Base-by-base conservation (phyloP, 2,113 vertebrate species). In the Bufo gargarizans region DNA sequence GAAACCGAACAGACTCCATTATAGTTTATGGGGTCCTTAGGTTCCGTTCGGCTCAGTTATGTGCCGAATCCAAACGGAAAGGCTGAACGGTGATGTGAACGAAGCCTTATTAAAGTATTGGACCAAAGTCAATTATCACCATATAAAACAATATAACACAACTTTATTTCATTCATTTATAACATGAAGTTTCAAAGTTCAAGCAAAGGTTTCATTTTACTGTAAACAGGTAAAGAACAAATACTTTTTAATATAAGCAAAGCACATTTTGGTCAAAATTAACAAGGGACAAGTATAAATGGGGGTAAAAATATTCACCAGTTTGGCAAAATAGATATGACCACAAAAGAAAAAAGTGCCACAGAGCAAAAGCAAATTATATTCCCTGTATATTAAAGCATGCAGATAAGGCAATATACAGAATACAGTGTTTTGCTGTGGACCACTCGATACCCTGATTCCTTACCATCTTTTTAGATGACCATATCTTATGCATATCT, bases 81-180 rank as follows among this genome's bases (percentile, higher is more conserved):
- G 33, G 33, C 33, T 33, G 33, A 33, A 33, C 33, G 33, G 33
- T 33, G 33, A 33, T 33, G 33, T 33, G 33, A 33, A 33, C 33
- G 33, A 33, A 33, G 33, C 33, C 33, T 33, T 33, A 33, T 12
- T 58, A 7, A 65, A n/a, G 20, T 65, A 65, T n/a, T 9, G 20
- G n/a, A 20, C 8, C 3, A 13, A 67, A 67, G 65, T 67, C n/a
- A 77, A 55, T 12, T 0, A 55, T 33, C 4, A 56, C 80, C 65
- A 82, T 2, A 16, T 19, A 12, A 50, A 69, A 83, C 61, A 83
- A 83, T 67, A 69, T 69, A 69, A 83, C 20, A 33, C 80, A 53
- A 19, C 43, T 83, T 83, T 83, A 83, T 67, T 83, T 67, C 10
- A 65, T 82, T 63, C 58, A 83, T 49, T 49, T 49, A 59, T 63